phyloP scores from a whole-genome alignment of 1,140 invertebrate species.

The Dufourea novaeangliae region DNA sequence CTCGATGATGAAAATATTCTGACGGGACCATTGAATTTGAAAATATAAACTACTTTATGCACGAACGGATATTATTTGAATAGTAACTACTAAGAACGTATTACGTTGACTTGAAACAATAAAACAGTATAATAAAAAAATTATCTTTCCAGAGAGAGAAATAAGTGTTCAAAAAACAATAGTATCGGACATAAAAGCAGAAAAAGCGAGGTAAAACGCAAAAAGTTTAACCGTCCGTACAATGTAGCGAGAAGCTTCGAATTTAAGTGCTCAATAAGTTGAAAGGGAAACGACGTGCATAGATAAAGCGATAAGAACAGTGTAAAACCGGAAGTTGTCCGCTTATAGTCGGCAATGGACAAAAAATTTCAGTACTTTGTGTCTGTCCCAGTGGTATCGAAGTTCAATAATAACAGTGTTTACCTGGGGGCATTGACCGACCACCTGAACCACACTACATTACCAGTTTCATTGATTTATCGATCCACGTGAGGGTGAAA shows the following conservation, averaged over 20 bases:
- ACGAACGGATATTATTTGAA: too few relatives aligned
- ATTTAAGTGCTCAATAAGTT: neutral
- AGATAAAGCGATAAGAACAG: neutral
- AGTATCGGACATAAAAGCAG: too few relatives aligned
- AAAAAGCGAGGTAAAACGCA: too few relatives aligned
- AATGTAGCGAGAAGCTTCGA: neutral
- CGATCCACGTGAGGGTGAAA: conserved; percentile 23
- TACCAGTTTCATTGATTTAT: conserved; percentile 45
- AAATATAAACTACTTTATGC: too few relatives aligned
- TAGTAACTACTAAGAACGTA: too few relatives aligned
- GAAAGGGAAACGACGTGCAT: neutral
- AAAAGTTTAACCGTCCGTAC: neutral
- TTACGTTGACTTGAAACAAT: too few relatives aligned
- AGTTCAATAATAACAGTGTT: conserved; percentile 25
- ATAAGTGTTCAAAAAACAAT: too few relatives aligned
- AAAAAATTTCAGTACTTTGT: neutral
- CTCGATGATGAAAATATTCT: too few relatives aligned
- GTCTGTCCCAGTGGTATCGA: neutral
- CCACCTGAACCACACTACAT: neutral
- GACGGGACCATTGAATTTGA: too few relatives aligned
- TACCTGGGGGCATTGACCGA: conserved; percentile 14
- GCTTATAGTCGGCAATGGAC: neutral
- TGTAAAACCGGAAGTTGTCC: neutral
- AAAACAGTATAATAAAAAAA: too few relatives aligned
- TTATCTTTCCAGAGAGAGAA: too few relatives aligned